Conservation (phyloP, 2,113 vertebrate genomes). For the Carassius auratus region DNA sequence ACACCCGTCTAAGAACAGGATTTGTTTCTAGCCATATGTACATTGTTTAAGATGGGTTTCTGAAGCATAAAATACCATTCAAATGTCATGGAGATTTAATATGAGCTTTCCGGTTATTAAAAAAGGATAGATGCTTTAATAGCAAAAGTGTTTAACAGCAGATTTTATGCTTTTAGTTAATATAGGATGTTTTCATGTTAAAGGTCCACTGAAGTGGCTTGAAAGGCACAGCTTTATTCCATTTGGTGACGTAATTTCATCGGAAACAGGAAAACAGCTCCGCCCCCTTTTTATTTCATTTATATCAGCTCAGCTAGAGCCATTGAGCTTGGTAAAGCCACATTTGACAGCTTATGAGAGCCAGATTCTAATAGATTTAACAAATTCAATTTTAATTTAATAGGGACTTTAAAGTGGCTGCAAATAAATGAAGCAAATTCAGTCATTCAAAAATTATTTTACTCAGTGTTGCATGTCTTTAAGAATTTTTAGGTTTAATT, state of each 20-base stretch:
- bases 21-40: background rate
- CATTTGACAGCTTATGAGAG: too few species aligned
- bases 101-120: background rate
- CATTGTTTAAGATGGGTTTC: background rate
- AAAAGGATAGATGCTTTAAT: background rate
- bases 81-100: constrained; percentile 5
- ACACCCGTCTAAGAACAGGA: background rate
- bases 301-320: background rate
- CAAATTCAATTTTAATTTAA: background rate
- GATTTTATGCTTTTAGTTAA: background rate
- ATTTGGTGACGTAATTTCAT: too few species aligned
- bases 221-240: too few species aligned
- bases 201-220: background rate
- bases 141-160: background rate
- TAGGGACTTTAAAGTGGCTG: background rate
- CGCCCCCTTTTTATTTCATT: too few species aligned
- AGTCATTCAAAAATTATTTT: too few species aligned
- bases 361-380: background rate
- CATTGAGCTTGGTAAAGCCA: too few species aligned
- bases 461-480: too few species aligned
- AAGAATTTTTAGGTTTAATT: too few species aligned
- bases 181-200: background rate
- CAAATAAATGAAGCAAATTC: too few species aligned
- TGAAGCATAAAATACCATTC: background rate
- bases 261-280: too few species aligned